Conservation (phyloP, 2,888 invertebrate genomes). For the Euplexia lucipara region DNA sequence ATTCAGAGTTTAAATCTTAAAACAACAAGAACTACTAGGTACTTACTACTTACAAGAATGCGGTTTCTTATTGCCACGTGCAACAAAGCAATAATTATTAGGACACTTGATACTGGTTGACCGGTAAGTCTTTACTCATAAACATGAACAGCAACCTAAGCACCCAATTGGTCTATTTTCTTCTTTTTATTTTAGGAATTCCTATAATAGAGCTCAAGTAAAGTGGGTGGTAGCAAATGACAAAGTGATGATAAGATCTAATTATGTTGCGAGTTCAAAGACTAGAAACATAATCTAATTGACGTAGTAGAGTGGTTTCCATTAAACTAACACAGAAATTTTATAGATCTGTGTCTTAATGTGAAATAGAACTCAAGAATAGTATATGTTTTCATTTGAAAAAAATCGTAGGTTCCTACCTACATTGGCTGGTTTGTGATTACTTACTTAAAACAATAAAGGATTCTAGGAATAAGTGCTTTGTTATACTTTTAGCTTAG, state of each 20-base stretch:
- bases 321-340: conserved; percentile 10
- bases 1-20: background rate
- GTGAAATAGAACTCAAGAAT: too few relatives aligned
- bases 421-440: background rate
- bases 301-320: conserved; percentile 30
- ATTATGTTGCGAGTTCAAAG: conserved; percentile 38
- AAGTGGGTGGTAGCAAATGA: conserved; percentile 21
- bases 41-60: too few relatives aligned
- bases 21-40: conserved; percentile 20
- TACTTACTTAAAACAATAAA: background rate
- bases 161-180: conserved; percentile 19
- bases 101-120: background rate
- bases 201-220: conserved; percentile 14
- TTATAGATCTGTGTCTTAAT: background rate
- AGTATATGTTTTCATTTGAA: background rate
- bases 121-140: background rate
- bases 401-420: too few relatives aligned
- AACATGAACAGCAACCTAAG: background rate
- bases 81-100: background rate
- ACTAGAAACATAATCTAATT: conserved; percentile 25
- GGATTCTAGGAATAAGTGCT: conserved; percentile 2
- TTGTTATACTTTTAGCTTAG: background rate
- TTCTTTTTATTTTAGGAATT: conserved; percentile 28
- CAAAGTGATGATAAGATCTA: conserved; percentile 32
- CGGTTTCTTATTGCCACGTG: conserved; percentile 2